Evolutionary conservation across 2,888 invertebrate genomes (phyloP), one percentile per base, ranked within the genome.

Genomic region (Thecocarcelia acutangulata): DNA sequence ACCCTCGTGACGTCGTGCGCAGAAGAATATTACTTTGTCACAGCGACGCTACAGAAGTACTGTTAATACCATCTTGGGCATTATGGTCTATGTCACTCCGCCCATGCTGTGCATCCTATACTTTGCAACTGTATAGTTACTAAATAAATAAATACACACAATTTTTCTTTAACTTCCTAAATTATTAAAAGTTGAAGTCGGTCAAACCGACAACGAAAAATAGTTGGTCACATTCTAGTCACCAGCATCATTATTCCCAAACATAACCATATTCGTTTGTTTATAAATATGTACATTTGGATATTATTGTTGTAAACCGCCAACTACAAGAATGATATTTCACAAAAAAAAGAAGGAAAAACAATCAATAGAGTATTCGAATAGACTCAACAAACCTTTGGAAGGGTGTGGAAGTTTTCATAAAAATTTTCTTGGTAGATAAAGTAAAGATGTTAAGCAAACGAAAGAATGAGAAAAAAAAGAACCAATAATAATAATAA

Each of bases 301-400:
- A 64, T 2, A 1, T 17, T 24, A n/a, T 58, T 64, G 37, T 44
- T 72, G 3, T 21, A 28, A 66, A 61, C 61, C 44, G 15, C 59
- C 68, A 68, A 68, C 59, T 21, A 63, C 52, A 52, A 50, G 24
- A 70, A 28, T 33, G 17, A 42, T 40, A 52, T 40, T 13, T 50
- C 33, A 33, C 33, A 33, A 3, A 33, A 63, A n/a, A 15, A 76
- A 44, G 15, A 59, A 24, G 15, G 33, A 64, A 59, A 37, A 46
- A 28, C 70, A 77, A 81, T 73, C 68, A 73, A 81, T 77, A 68
- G 68, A 76, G 52, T 42, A 72, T 44, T 74, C 48, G 50, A 56
- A 6, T 28, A 28, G 52, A 19, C 40, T 46, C 44, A 56, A 44
- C 52, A n/a, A 52, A 52, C 8, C 17, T 44, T 58, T 59, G 59